Evolutionary conservation across 2,888 invertebrate genomes (phyloP), one percentile per base, ranked within the genome.

Genomic region (Colletes collaris): DNA sequence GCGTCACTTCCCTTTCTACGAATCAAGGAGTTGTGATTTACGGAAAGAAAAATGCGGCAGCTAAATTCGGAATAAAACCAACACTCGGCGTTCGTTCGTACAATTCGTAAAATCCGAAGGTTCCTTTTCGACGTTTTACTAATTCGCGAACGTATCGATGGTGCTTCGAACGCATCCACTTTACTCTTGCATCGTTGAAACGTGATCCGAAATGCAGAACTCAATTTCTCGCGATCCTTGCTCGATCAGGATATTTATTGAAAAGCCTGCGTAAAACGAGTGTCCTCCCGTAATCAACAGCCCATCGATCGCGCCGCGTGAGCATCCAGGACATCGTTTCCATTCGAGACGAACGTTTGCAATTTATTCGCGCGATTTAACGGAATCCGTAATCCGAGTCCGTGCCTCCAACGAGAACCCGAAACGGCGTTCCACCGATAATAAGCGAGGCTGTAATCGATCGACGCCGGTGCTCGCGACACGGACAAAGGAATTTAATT

Each of bases 401-500:
- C n/a, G 27, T 10, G 13, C 35, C n/a, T 11, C 11, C n/a, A 0
- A 10, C 8, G 60, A 50, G 35, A 19, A 19, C n/a, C 59, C 44
- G 65, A 67, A 63, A 58, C 46, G 74, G 50, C 64, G 76, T 76
- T 76, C 19, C 27, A 35, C 35, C 76, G 76, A 76, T 76, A 76
- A 76, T 76, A 78, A 76, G 76, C 76, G 78, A 65, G 76, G 5
- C 64, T 53, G 58, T 64, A 69, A 78, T 78, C 70, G 76, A 78
- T 78, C 65, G 69, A 4, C 60, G 55, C 60, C 78, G 78, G 68
- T 59, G 77, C 49, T 69, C 49, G 77, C 70, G 78, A 78, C 78
- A 64, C 75, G 63, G 75, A 68, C 75, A 78, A 78, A 76, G 55
- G 78, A 78, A 78, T 78, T 78, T 76, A 78, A 78, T 78, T 78